phyloP scores from a whole-genome alignment of 2,888 invertebrate genomes.

The Linnaemya tessellans region DNA sequence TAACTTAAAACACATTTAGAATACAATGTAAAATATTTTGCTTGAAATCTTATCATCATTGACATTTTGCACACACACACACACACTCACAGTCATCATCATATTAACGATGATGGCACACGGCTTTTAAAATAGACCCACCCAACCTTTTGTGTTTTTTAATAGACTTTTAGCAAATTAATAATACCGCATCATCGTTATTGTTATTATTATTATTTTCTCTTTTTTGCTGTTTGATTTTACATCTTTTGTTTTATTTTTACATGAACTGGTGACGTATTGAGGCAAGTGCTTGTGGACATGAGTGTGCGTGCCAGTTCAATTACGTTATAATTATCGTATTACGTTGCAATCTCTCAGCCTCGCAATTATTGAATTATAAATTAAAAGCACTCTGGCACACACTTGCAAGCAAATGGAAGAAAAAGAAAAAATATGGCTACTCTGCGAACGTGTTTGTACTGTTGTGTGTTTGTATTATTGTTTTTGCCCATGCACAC shows the following conservation, averaged over 20 bases:
- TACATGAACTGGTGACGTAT: slow-evolving; percentile 63
- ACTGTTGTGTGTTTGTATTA: neutral
- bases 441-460: slow-evolving; percentile 15
- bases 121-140: slow-evolving; percentile 56
- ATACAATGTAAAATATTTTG: slow-evolving; percentile 45
- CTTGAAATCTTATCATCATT: slow-evolving; percentile 53
- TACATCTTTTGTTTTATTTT: slow-evolving; percentile 36
- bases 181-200: slow-evolving; percentile 27
- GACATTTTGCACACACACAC: slow-evolving; percentile 61
- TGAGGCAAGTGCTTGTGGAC: neutral
- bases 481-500: neutral
- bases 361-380: slow-evolving; percentile 5
- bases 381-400: slow-evolving; percentile 27
- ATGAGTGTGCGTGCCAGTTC: slow-evolving; percentile 6
- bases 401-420: neutral
- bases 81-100: slow-evolving; percentile 28
- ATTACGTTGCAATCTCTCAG: slow-evolving; percentile 61
- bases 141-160: slow-evolving; percentile 23
- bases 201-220: neutral
- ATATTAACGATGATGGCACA: slow-evolving; percentile 13
- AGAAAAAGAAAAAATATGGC: neutral
- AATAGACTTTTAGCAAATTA: slow-evolving; percentile 12
- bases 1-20: slow-evolving; percentile 22
- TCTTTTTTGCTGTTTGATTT: slow-evolving; percentile 9
- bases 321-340: slow-evolving; percentile 63